A percentile compares a stretch with the other conserved stretches of the same genome.
Evolutionary conservation across 1,140 invertebrate species (phyloP).

Genomic region (Hypsibius dujardini): DNA sequence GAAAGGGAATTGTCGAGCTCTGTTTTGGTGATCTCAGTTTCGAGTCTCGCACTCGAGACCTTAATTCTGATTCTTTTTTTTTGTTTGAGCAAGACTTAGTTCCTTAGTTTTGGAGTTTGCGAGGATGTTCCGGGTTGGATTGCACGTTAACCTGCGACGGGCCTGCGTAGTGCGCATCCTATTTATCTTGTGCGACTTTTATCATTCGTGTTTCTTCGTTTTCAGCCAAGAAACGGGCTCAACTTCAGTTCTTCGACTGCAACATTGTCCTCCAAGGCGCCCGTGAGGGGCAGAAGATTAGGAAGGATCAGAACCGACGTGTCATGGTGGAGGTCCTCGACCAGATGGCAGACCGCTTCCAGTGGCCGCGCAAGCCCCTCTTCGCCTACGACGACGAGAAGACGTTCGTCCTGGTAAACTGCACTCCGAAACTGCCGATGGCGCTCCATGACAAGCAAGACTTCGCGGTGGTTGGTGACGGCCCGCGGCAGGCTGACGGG

Average conservation of each 20-base stretch:
- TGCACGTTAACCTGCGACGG: too few species aligned
- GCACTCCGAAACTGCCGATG: not conserved
- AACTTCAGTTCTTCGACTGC: constrained; percentile 1
- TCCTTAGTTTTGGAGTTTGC: too few species aligned
- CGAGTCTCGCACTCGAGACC: too few species aligned
- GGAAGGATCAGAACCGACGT: constrained; percentile 12
- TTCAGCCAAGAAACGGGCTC: too few species aligned
- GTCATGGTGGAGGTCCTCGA: not conserved
- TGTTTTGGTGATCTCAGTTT: too few species aligned
- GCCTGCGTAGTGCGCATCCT: too few species aligned
- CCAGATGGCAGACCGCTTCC: not conserved
- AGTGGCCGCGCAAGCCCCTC: not conserved
- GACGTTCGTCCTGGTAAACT: constrained; percentile 1
- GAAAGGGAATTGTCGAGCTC: too few species aligned
- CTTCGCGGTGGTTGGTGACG: not conserved
- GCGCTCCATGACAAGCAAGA: not conserved
- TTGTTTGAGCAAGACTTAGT: too few species aligned
- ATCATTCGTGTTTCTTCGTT: too few species aligned
- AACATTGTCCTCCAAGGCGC: not conserved
- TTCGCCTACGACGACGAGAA: constrained; percentile 17
- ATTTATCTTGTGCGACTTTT: too few species aligned
- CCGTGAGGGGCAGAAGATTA: not conserved
- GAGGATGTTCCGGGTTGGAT: too few species aligned
- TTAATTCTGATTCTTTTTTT: too few species aligned
- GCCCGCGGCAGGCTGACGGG: not conserved